A percentile compares a stretch with the other conserved stretches of the same genome.
These are phyloP conservation scores for Diarsia rubi DNA, from an alignment of 2,888 invertebrate genomes.

Conservation along the genomic window DNA sequence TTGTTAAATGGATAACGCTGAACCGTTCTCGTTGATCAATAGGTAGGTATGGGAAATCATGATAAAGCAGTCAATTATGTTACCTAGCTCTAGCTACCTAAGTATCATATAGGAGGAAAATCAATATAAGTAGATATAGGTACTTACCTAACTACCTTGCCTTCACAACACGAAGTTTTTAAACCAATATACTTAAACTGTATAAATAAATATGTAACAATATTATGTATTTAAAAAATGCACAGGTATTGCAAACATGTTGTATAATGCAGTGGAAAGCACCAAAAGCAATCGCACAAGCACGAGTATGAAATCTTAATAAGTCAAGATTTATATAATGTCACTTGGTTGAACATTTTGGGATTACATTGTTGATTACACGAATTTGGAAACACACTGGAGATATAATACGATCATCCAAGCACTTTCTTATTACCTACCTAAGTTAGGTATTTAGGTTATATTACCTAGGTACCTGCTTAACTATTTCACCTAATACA, in stretches of 20 bases:
- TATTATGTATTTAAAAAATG: not conserved
- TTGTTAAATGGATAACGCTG: not conserved
- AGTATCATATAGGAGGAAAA: not conserved
- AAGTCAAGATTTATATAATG: not conserved
- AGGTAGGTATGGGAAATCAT: not conserved
- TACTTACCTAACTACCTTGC: not conserved
- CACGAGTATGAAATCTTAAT: constrained; percentile 14
- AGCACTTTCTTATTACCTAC: not conserved
- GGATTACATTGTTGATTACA: too few relatives aligned
- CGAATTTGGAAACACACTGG: constrained; percentile 1
- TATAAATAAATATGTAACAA: not conserved
- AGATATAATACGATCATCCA: not conserved
- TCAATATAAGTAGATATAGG: too few relatives aligned
- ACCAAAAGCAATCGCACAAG: constrained; percentile 8
- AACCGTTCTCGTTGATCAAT: not conserved
- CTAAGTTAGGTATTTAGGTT: not conserved
- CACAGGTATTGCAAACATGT: constrained; percentile 6
- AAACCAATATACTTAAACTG: not conserved
- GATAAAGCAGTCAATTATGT: not conserved
- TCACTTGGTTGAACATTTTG: not conserved
- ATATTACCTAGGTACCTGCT: too few relatives aligned
- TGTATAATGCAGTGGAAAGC: constrained; percentile 4
- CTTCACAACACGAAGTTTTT: not conserved
- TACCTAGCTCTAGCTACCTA: not conserved
- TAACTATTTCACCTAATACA: not conserved